phyloP scores from a whole-genome alignment of 2,797 vertebrate genomes.

The Dromococcyx pavoninus region DNA sequence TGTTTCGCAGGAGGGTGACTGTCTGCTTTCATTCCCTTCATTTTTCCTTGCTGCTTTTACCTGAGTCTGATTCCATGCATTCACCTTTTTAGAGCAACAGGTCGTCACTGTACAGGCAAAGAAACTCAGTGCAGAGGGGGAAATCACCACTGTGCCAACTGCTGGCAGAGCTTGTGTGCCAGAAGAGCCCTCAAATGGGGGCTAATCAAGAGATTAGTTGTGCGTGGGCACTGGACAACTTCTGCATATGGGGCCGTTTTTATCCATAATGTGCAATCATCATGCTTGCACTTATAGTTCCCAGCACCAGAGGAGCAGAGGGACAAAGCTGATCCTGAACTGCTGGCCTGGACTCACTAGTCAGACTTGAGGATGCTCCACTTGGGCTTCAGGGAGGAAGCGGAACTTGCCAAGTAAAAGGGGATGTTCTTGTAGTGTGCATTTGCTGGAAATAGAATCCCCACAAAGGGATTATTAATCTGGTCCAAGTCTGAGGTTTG shows the following conservation, averaged over 20 bases:
- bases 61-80: not conserved
- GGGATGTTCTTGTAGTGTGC: not conserved
- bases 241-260: not conserved
- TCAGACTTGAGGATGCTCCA: not conserved
- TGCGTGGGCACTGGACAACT: not conserved
- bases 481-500: not conserved
- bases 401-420: not conserved
- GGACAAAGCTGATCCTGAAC: not conserved
- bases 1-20: not conserved
- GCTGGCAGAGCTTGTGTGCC: not conserved
- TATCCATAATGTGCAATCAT: not conserved
- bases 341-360: not conserved
- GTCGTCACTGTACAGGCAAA: not conserved
- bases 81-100: not conserved
- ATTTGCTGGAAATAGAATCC: not conserved
- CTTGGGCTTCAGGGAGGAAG: not conserved
- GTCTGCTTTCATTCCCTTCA: not conserved
- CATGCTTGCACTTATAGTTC: not conserved
- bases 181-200: not conserved
- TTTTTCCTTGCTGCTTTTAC: not conserved
- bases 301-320: not conserved
- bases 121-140: not conserved
- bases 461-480: not conserved
- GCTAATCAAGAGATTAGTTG: not conserved
- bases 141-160: not conserved